Base-by-base conservation (phyloP, 1,140 invertebrate species). In the Brachionus asplanchnoidis region DNA sequence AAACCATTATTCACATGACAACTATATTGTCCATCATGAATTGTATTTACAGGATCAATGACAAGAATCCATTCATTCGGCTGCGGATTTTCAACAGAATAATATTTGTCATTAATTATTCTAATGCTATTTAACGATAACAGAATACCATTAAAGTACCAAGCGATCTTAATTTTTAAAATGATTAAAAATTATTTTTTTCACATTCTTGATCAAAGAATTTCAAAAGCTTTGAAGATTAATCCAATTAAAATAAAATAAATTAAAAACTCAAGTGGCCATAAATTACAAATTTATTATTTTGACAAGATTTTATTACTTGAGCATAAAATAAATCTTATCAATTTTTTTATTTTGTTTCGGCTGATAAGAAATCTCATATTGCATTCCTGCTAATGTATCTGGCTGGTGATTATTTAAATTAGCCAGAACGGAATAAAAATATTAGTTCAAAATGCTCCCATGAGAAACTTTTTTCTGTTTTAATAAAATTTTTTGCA, bases 131-230 rank as follows among this genome's bases (percentile, higher is more conserved):
- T 82, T 1, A 82, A 28, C 11, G 53, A 20, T 82, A 82, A 20
- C 53, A 82, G 32, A 44, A 65, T 23, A 44, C 79, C 79, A 68
- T 82, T 82, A 68, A 82, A 82, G 32, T 82, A 82, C 53, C 53
- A 82, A 20, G 79, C 79, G 36, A 82, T 82, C 79, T 82, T 50
- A 77, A 53, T 50, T 42, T 36, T 42, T n/a, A 44, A 73, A 42
- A 73, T 73, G n/a, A 73, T 42, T 42, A 42, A 42, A 20, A 73
- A 73, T 40, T 44, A 3, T 23, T 44, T 36, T 42, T 42, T 42
- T 20, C n/a, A 68, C 36, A 42, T 40, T 7, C 7, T 73, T 36
- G 20, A 73, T 42, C 36, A 40, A 20, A 73, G 68, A 73, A 20
- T 42, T 36, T 42, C 7, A 20, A 40, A 12, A 3, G 17, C 32